Conservation (phyloP, 2,797 vertebrate genomes). For the Xenops minutus region DNA sequence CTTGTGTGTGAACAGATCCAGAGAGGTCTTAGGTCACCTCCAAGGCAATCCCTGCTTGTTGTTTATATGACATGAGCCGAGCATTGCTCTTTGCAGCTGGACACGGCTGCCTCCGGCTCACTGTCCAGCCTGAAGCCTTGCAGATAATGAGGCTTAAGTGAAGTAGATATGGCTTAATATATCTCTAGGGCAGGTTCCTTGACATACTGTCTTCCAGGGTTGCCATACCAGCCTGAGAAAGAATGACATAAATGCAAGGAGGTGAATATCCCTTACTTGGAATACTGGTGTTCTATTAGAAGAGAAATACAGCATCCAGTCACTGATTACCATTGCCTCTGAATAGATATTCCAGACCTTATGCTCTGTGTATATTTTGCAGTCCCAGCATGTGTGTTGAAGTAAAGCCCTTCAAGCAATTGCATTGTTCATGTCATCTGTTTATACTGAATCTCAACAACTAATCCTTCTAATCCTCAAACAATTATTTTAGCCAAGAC, state of each 20-base stretch:
- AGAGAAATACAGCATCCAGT: background rate
- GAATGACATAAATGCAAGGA: background rate
- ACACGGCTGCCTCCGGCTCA: background rate
- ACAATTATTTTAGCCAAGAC: constrained; percentile 3
- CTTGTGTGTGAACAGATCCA: background rate
- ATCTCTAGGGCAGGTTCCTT: background rate
- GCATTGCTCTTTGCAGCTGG: fast-evolving
- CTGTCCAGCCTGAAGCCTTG: background rate
- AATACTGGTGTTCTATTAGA: background rate
- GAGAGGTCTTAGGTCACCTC: background rate
- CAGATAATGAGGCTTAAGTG: background rate
- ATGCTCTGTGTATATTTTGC: background rate
- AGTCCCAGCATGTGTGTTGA: background rate
- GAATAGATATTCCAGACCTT: background rate
- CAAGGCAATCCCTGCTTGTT: fast-evolving
- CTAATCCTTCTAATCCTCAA: constrained; percentile 20
- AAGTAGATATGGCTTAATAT: background rate
- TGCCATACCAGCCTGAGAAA: background rate
- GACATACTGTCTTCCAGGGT: background rate
- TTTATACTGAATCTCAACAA: background rate
- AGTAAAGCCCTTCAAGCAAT: background rate
- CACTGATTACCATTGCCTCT: background rate
- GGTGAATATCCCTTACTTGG: fast-evolving
- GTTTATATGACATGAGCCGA: fast-evolving
- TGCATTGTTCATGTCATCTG: background rate